Conservation (phyloP, 2,888 invertebrate genomes). For the Slavum lentiscoides region DNA sequence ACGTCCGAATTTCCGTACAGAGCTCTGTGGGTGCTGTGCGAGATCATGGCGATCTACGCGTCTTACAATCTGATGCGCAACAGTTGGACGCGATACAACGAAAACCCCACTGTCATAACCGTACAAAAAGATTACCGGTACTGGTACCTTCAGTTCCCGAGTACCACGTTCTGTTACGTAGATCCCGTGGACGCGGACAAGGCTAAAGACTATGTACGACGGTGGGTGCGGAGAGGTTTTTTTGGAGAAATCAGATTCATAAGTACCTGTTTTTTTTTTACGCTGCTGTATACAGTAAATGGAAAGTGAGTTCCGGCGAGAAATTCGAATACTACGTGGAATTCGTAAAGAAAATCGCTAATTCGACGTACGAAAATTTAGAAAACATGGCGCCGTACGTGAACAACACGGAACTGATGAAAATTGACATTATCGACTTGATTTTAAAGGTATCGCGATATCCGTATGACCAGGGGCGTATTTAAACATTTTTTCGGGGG, state of each 20-base stretch:
- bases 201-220: constrained; percentile 59
- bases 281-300: constrained; percentile 49
- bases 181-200: constrained; percentile 54
- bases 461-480: no score
- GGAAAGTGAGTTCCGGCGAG: constrained; percentile 56
- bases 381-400: constrained; percentile 60
- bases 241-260: no score
- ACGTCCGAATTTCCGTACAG: constrained; percentile 51
- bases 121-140: constrained; percentile 68
- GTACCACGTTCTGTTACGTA: constrained; percentile 64
- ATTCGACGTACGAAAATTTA: constrained; percentile 61
- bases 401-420: constrained; percentile 59
- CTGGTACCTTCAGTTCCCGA: constrained; percentile 67
- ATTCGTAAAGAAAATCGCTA: constrained; percentile 61
- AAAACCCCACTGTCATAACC: constrained; percentile 69
- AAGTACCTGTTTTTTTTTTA: no score
- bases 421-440: constrained; percentile 55
- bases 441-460: constrained; percentile 53
- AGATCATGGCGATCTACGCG: constrained; percentile 55
- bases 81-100: constrained; percentile 65
- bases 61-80: constrained; percentile 61
- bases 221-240: constrained; percentile 57
- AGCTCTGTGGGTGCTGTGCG: constrained; percentile 56
- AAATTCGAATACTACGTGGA: constrained; percentile 60
- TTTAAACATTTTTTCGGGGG: no score